These are phyloP conservation scores for Lamproptera curius DNA, from an alignment of 2,888 invertebrate species.

Conservation along the genomic window DNA sequence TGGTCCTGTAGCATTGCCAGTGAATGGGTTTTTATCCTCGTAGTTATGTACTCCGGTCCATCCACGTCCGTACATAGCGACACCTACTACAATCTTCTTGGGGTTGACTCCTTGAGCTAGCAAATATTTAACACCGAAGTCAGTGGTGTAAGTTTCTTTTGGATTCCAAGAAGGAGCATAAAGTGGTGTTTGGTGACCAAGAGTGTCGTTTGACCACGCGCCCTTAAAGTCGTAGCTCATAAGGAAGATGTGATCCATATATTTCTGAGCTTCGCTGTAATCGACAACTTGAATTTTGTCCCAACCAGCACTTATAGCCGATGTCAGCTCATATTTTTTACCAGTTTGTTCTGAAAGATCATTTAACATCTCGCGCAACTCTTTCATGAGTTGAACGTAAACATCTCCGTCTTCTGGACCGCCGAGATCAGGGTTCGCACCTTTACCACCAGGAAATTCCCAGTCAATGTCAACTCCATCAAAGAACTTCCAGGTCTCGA, in stretches of 20 bases:
- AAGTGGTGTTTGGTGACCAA: conserved; percentile 64
- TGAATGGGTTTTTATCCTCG: conserved; percentile 59
- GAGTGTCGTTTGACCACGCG: conserved; percentile 69
- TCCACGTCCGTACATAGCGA: conserved; percentile 71
- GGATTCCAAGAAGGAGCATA: conserved; percentile 65
- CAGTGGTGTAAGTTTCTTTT: conserved; percentile 71
- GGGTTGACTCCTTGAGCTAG: conserved; percentile 67
- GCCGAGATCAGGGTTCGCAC: conserved; percentile 66
- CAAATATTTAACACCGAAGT: conserved; percentile 63
- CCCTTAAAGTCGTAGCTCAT: conserved; percentile 75
- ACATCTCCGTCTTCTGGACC: conserved; percentile 62
- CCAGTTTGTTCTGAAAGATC: conserved; percentile 60
- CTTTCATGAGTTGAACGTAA: conserved; percentile 64
- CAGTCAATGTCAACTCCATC: conserved; percentile 73
- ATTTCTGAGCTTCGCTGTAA: conserved; percentile 64
- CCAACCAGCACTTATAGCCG: conserved; percentile 73
- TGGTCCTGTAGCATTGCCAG: conserved; percentile 65
- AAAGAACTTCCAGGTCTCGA: conserved; percentile 72
- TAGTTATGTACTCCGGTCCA: conserved; percentile 68
- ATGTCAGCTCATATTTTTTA: conserved; percentile 66
- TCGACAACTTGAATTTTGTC: conserved; percentile 72
- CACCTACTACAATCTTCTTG: conserved; percentile 67
- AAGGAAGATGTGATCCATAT: conserved; percentile 72
- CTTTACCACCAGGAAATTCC: conserved; percentile 74
- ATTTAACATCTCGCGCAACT: conserved; percentile 64